Evolutionary conservation across 2,888 invertebrate species (phyloP).

Genomic region (Drosophila diplacantha): DNA sequence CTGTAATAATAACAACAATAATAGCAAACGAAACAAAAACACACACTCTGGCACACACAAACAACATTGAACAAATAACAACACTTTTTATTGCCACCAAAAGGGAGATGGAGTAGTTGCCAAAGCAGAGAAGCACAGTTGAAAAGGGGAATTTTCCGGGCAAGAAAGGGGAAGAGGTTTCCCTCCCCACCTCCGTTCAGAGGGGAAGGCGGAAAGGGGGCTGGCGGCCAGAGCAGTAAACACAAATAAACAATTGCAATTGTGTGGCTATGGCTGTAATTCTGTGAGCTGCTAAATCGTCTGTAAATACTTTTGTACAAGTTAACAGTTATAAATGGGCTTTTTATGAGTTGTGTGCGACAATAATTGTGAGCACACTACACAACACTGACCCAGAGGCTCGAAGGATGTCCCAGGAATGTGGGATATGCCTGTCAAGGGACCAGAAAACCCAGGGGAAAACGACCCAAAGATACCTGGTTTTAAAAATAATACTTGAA

Average conservation of each 20-base stretch:
- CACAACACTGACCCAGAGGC: slow-evolving; percentile 26
- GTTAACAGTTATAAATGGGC: slow-evolving; percentile 72
- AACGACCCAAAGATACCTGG: neutral
- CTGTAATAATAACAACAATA: slow-evolving; percentile 60
- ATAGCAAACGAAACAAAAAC: slow-evolving; percentile 54
- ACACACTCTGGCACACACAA: slow-evolving; percentile 35
- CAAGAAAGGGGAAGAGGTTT: slow-evolving; percentile 1
- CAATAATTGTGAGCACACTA: slow-evolving; percentile 55
- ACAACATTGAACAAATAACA: slow-evolving; percentile 62
- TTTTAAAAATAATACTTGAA: no score
- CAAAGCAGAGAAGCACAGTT: slow-evolving; percentile 23
- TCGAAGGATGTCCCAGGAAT: slow-evolving; percentile 8
- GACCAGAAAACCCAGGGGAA: neutral
- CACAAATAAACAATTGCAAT: slow-evolving; percentile 69
- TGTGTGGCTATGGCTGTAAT: slow-evolving; percentile 62
- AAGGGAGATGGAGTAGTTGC: slow-evolving; percentile 35
- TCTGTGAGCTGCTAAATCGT: slow-evolving; percentile 68
- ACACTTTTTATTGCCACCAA: slow-evolving; percentile 56
- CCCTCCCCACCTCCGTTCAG: neutral
- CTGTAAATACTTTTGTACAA: slow-evolving; percentile 71
- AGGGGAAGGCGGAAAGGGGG: slow-evolving; percentile 1
- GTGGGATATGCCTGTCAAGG: neutral
- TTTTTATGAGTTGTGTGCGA: slow-evolving; percentile 69
- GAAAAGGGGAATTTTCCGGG: neutral
- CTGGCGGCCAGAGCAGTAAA: slow-evolving; percentile 11